Base-by-base conservation (phyloP, 1,140 invertebrate species). In the Mylabris phalerata region DNA sequence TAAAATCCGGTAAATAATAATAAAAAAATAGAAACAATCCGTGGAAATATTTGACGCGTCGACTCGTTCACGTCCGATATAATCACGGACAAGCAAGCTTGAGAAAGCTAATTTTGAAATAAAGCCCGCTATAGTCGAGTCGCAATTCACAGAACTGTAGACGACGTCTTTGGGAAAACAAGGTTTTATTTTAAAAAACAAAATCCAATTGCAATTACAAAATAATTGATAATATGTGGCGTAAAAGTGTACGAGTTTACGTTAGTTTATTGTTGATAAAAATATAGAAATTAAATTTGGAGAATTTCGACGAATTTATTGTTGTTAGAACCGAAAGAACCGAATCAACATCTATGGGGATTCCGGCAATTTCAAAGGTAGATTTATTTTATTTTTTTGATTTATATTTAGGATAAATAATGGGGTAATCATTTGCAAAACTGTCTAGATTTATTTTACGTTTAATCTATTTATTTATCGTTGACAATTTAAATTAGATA, bases 51-150 rank as follows among this genome's bases (percentile, higher is more conserved):
- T 55, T 55, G 47, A 32, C 45, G 52, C 52, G 52, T 55, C 52
- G 52, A 47, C 52, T 46, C 52, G 44, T 38, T 11, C 40, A 47
- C 25, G 32, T 32, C 32, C 32, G 32, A 32, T 32, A 32, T 32
- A 32, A 5, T 32, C 41, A 55, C 45, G 44, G 40, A 55, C 52
- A 48, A 32, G 32, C 4, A 4, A 7, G 7, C 32, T 4, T 5
- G 32, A 32, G n/a, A 48, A 40, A 55, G 44, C 52, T 55, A 55
- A 55, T 55, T 55, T 55, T 55, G 52, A 55, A 55, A 55, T 55
- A 55, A 55, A 55, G 44, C 52, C 51, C 51, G 51, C 51, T 54
- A 52, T 52, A 54, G 42, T 27, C 42, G 46, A 55, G 52, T 55
- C 46, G 52, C 52, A 43, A 54, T 54, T 54, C 51, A 54, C 51